These are phyloP conservation scores for Loxodonta africana DNA, from an alignment of 2,113 vertebrate genomes.

Conservation along the genomic window DNA sequence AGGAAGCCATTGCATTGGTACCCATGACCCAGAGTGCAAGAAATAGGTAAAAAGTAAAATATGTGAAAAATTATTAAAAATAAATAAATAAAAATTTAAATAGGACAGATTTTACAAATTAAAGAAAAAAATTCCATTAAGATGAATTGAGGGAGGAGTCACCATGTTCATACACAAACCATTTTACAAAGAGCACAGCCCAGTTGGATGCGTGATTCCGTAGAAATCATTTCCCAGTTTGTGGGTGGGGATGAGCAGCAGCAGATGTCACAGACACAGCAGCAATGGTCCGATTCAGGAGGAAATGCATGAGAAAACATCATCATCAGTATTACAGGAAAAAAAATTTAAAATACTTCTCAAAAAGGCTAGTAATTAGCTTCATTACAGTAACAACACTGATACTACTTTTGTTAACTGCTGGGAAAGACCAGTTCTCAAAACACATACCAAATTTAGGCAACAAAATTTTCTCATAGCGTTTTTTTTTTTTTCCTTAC, in stretches of 20 bases:
- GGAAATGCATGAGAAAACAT: constrained; percentile 95
- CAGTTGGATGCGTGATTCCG: constrained; percentile 89
- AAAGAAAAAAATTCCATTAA: constrained; percentile 77
- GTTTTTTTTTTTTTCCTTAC: constrained; percentile 30
- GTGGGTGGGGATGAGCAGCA: constrained; percentile 90
- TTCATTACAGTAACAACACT: constrained; percentile 82
- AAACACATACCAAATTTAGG: constrained; percentile 32
- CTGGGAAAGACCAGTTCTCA: constrained; percentile 23
- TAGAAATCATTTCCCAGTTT: constrained; percentile 89
- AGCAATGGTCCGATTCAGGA: constrained; percentile 93
- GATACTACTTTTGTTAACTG: constrained; percentile 46
- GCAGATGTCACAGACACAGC: constrained; percentile 91
- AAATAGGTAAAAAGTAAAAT: neutral
- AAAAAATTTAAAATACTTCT: constrained; percentile 65
- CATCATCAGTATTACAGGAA: constrained; percentile 98
- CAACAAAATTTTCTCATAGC: constrained; percentile 35
- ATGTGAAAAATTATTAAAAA: constrained; percentile 63
- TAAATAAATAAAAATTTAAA: constrained; percentile 50
- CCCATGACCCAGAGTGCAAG: constrained; percentile 83
- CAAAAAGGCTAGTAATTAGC: constrained; percentile 62
- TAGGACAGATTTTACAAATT: constrained; percentile 79
- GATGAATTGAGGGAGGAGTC: constrained; percentile 68
- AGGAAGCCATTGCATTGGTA: constrained; percentile 85
- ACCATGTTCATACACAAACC: constrained; percentile 93
- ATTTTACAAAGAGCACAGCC: constrained; percentile 89